Base-by-base conservation (phyloP, 2,797 vertebrate genomes). In the Molossus alvarezi region DNA sequence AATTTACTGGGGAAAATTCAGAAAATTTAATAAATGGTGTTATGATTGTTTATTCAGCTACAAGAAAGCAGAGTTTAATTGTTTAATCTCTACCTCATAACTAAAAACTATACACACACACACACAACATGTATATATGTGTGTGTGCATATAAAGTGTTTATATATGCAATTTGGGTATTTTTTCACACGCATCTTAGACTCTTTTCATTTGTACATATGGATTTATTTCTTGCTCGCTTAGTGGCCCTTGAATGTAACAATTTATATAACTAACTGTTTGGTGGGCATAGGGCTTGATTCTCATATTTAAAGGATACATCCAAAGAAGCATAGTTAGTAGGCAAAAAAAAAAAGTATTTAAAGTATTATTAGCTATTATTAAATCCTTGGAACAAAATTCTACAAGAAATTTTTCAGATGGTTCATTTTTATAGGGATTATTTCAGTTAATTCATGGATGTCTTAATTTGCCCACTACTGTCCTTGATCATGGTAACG, bases 301-400 rank as follows among this genome's bases (percentile, higher is more conserved):
- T 90, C 37, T 12, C 72, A 9, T 5, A 53, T 91, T 89, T 41
- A 85, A 93, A 92, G 13, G 10, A 41, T 6, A 27, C 15, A 80
- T 77, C 89, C 27, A 41, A 13, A 67, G 41, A 82, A 65, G 41
- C 9, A 53, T n/a, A 94, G 45, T 51, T 58, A 53, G 1, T 91
- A 33, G 27, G 15, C 27, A 72, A n/a, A 60, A 90, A 55, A 55
- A 11, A 1, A n/a, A 11, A 20, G 12, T 17, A 57, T 83, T 96
- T 82, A 94, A 94, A 90, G n/a, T 91, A 65, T 76, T 60, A 27
- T 4, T 64, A 69, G 53, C 51, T 90, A 89, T 64, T 77, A 37
- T 14, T 94, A 87, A 69, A 90, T 90, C 87, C 13, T 1, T 76
- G 48, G 25, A 12, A 65, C 79, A 85, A 88, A 91, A 88, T 67